phyloP scores from a whole-genome alignment of 2,888 invertebrate species.

The Agriopis marginaria region DNA sequence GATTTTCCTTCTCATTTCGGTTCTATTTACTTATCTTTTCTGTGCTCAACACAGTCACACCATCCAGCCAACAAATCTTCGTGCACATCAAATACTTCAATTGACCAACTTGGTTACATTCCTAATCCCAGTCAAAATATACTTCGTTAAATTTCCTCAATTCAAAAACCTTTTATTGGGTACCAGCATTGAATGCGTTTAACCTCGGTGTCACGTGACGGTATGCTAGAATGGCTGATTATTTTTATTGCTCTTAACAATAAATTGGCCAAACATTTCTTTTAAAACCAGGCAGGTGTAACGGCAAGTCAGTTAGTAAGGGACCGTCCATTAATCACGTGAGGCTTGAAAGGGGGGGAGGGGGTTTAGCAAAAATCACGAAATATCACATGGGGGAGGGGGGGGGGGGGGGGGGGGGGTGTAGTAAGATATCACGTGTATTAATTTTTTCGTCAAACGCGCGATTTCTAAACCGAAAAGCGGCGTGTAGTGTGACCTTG shows the following conservation, averaged over 20 bases:
- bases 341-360: too few relatives aligned
- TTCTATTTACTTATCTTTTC: too few relatives aligned
- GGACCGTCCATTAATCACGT: too few relatives aligned
- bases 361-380: too few relatives aligned
- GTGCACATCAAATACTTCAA: slow-evolving; percentile 27
- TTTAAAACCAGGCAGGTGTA: slow-evolving; percentile 3
- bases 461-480: too few relatives aligned
- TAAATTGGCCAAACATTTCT: slow-evolving; percentile 20
- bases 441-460: too few relatives aligned
- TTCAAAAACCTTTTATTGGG: slow-evolving; percentile 10
- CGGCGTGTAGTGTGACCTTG: too few relatives aligned
- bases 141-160: not conserved
- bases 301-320: not conserved
- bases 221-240: slow-evolving; percentile 20
- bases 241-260: slow-evolving; percentile 22
- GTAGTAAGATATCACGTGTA: too few relatives aligned
- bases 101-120: slow-evolving; percentile 12
- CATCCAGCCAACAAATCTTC: slow-evolving; percentile 4
- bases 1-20: too few relatives aligned
- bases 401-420: too few relatives aligned
- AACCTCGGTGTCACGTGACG: slow-evolving; percentile 19
- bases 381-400: too few relatives aligned
- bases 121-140: slow-evolving; percentile 1
- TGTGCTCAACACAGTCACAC: not conserved
- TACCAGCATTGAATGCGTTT: slow-evolving; percentile 17